Evolutionary conservation across 1,140 invertebrate species (phyloP).

Genomic region (Spodoptera frugiperda): DNA sequence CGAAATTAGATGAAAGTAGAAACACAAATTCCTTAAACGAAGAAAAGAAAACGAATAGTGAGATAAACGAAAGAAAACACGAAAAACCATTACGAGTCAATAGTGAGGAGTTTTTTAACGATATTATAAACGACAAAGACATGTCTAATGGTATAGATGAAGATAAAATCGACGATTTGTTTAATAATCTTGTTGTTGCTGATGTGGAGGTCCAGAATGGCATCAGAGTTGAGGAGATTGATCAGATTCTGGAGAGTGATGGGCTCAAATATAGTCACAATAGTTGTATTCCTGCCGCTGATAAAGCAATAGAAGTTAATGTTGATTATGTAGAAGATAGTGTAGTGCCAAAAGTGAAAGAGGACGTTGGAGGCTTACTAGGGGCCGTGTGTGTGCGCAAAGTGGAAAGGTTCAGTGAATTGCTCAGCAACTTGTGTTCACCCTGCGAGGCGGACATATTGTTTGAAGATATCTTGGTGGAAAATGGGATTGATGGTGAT

Average conservation of each 20-base stretch:
- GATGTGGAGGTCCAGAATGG: slow-evolving; percentile 54
- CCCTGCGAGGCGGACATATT: slow-evolving; percentile 80
- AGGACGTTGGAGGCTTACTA: slow-evolving; percentile 73
- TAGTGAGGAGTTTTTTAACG: slow-evolving; percentile 76
- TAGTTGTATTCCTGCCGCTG: slow-evolving; percentile 66
- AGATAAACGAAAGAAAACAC: slow-evolving; percentile 64
- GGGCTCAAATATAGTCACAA: slow-evolving; percentile 73
- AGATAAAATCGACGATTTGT: slow-evolving; percentile 76
- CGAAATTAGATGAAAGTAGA: slow-evolving; percentile 67
- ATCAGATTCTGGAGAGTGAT: slow-evolving; percentile 54
- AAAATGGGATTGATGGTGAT: slow-evolving; percentile 75
- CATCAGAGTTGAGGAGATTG: slow-evolving; percentile 57
- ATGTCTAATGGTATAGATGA: slow-evolving; percentile 70
- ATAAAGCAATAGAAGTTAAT: slow-evolving; percentile 65
- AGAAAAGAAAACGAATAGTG: slow-evolving; percentile 68
- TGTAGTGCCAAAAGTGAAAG: slow-evolving; percentile 81
- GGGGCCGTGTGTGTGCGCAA: slow-evolving; percentile 82
- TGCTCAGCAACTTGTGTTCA: slow-evolving; percentile 83
- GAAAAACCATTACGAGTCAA: slow-evolving; percentile 55
- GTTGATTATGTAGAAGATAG: slow-evolving; percentile 68
- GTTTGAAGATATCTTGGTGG: slow-evolving; percentile 80
- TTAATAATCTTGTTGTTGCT: slow-evolving; percentile 70
- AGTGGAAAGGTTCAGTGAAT: slow-evolving; percentile 84
- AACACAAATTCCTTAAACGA: slow-evolving; percentile 63
- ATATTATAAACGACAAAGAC: slow-evolving; percentile 70